Base-by-base conservation (phyloP, 2,797 vertebrate species). In the Gambusia yucatana region DNA sequence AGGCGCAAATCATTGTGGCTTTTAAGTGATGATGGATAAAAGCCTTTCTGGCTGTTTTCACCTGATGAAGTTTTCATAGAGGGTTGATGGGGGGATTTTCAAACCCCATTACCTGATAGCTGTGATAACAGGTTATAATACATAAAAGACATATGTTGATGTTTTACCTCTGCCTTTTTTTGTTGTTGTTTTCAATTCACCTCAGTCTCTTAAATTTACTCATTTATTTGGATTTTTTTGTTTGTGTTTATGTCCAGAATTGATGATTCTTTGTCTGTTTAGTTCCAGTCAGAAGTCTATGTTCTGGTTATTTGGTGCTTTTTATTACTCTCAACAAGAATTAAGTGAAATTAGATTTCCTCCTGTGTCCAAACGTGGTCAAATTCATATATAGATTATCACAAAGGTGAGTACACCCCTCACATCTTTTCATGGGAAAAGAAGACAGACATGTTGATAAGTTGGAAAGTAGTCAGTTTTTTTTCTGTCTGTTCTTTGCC, bases 1-100 rank as follows among this genome's bases (percentile, higher is more conserved):
- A 84, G 83, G 75, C 39, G 70, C 84, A 84, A 86, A 87, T 89
- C 80, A 82, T 74, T 52, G 86, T 75, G 50, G 87, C 85, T 90
- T 86, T 80, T 89, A 88, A 86, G 61, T 90, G 89, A 91, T 88
- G 83, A 81, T 22, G 81, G 90, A 85, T 92, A 89, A 93, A 92
- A 88, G 87, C 83, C 67, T 74, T 65, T 52, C 73, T 74, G 76
- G 57, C 61, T 76, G 79, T 87, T 80, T 85, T 85, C 80, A 82
- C 88, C 70, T 86, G 87, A 88, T 91, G 82, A 83, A 83, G 83
- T 88, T 85, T 85, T 88, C 43, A 72, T 77, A 55, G 78, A 43
- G 78, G 67, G 86, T 87, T 87, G 76, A 80, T 84, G 77, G 76
- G 39, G 84, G 39, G 83, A 77, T 85, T 85, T 81, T 84, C 55